Base-by-base conservation (phyloP, 1,140 invertebrate species). In the Drosophila simulans region DNA sequence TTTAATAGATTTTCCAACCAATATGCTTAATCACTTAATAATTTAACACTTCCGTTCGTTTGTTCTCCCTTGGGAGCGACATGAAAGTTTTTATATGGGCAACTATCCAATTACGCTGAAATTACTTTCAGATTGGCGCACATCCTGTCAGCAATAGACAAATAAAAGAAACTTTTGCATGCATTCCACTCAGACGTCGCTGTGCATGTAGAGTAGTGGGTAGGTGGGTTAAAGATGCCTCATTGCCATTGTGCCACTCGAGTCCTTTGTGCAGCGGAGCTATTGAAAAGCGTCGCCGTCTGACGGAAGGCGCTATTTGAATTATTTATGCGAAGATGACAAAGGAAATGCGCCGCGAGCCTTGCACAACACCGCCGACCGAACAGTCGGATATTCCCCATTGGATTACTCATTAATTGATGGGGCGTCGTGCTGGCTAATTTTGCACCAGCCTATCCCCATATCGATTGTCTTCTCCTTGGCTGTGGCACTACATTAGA, bases 61-160 rank as follows among this genome's bases (percentile, higher is more conserved):
- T 35, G 11, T 13, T 20, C 8, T 12, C 11, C 10, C 11, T 35
- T 17, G 11, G 5, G 11, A 35, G 5, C 20, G 31, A 10, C 27
- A 34, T 15, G 0, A 15, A 58, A 46, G 42, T 46, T 58, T 34
- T 46, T 35, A 35, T 35, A 34, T 58, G n/a, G 27, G 40, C 56
- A 76, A 60, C 56, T 75, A 75, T 75, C 58, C 69, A 77, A 77
- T 75, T 77, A 77, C 58, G 46, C 43, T 62, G 66, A 57, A 77
- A 74, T 58, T 58, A 57, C 57, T 77, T 77, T 73, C 48, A 68
- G 57, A 73, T 77, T 80, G 68, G 40, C 42, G 22, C 35, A 62
- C 71, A 63, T 64, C 71, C 75, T 58, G 62, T 73, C 74, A 54
- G 42, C 55, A 43, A 64, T 69, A 49, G 58, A 77, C 69, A 80